Evolutionary conservation across 2,888 invertebrate genomes (phyloP).

Genomic region (Strigamia transsilvanica): DNA sequence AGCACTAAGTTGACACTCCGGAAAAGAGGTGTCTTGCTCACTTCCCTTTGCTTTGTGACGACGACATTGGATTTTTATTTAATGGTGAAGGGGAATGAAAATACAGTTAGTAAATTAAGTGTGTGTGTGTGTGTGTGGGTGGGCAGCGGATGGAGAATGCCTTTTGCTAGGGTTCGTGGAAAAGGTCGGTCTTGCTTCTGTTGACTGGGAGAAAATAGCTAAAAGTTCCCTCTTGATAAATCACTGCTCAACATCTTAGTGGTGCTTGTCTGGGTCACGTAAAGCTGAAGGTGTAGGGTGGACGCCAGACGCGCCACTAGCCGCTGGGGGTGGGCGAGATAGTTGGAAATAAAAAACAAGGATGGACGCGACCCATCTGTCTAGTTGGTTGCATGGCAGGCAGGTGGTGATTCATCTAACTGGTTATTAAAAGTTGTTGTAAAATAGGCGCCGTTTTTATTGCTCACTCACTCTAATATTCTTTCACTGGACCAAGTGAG

Average conservation of each 20-base stretch:
- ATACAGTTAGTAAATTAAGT: conserved; percentile 11
- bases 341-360: background rate
- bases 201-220: conserved; percentile 19
- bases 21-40: conserved; percentile 21
- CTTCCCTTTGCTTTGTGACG: background rate
- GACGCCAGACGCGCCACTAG: conserved; percentile 25
- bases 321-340: conserved; percentile 11
- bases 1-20: conserved; percentile 23
- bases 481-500: background rate
- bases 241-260: conserved; percentile 35
- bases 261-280: conserved; percentile 38
- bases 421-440: conserved; percentile 32
- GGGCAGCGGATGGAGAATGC: background rate
- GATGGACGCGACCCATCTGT: conserved; percentile 25
- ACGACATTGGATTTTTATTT: conserved; percentile 10
- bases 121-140: background rate
- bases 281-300: conserved; percentile 25
- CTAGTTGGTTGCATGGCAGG: conserved; percentile 5
- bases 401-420: conserved; percentile 35
- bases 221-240: conserved; percentile 18
- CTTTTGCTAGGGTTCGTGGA: conserved; percentile 5
- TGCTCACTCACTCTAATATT: conserved; percentile 10
- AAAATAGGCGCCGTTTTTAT: conserved; percentile 4
- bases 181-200: conserved; percentile 5
- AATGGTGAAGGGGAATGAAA: background rate